Conservation (phyloP, 1,140 invertebrate genomes). For the Hyles euphorbiae region DNA sequence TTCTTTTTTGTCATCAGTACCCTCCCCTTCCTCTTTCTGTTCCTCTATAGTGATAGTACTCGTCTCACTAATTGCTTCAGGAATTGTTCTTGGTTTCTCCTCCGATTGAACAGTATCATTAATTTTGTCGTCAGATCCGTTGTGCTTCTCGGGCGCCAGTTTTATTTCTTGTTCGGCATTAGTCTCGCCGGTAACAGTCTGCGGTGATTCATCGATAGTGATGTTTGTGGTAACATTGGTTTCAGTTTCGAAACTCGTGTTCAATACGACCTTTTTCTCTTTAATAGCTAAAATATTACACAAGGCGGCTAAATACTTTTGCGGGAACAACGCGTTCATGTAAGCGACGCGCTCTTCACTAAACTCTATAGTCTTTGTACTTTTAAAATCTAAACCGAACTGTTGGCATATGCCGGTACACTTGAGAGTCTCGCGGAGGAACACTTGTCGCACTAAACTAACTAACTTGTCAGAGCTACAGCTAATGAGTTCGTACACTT, state of each 20-base stretch:
- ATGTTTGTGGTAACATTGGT: slow-evolving; percentile 69
- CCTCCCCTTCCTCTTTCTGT: slow-evolving; percentile 46
- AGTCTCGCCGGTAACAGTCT: slow-evolving; percentile 48
- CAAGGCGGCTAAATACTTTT: slow-evolving; percentile 83
- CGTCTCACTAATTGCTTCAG: slow-evolving; percentile 34
- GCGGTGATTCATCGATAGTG: slow-evolving; percentile 63
- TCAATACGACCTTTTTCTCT: slow-evolving; percentile 81
- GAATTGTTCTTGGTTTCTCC: slow-evolving; percentile 30
- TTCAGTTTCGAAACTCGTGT: slow-evolving; percentile 76
- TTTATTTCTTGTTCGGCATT: slow-evolving; percentile 55
- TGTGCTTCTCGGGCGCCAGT: slow-evolving; percentile 44
- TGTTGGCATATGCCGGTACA: slow-evolving; percentile 75
- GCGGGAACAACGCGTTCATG: slow-evolving; percentile 78
- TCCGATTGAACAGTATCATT: slow-evolving; percentile 42
- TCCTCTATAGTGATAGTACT: slow-evolving; percentile 29
- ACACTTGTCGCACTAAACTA: slow-evolving; percentile 73
- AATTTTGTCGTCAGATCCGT: slow-evolving; percentile 43
- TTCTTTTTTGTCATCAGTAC: slow-evolving; percentile 39
- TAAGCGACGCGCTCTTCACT: slow-evolving; percentile 70
- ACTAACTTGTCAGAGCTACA: slow-evolving; percentile 77
- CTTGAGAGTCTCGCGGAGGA: slow-evolving; percentile 76
- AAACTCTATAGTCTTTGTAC: slow-evolving; percentile 67
- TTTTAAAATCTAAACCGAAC: slow-evolving; percentile 78
- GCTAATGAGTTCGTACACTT: slow-evolving; percentile 81
- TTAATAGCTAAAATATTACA: slow-evolving; percentile 83